phyloP scores from a whole-genome alignment of 2,888 invertebrate genomes.

The Uropetala carovei region DNA sequence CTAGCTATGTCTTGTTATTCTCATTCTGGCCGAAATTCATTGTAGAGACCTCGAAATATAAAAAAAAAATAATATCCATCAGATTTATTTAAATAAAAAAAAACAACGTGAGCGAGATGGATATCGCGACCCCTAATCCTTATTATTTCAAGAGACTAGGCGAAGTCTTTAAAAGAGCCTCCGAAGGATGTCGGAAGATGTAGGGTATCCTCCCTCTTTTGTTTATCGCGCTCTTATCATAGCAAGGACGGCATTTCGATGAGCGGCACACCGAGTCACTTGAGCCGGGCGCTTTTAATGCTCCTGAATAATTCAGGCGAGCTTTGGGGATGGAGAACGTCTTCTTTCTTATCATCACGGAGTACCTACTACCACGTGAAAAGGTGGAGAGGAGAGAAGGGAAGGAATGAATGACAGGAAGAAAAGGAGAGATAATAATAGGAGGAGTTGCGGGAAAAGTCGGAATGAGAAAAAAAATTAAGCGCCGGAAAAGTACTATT shows the following conservation, averaged over 20 bases:
- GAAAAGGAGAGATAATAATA: background rate
- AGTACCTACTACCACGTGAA: background rate
- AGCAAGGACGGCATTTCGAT: background rate
- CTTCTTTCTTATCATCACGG: constrained; percentile 9
- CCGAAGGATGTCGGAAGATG: background rate
- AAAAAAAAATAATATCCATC: too few relatives aligned
- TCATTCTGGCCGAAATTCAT: too few relatives aligned
- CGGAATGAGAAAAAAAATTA: background rate
- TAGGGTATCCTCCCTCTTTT: background rate
- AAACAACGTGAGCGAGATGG: background rate
- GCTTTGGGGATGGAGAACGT: background rate
- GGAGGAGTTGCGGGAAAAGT: too few relatives aligned
- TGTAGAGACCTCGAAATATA: too few relatives aligned
- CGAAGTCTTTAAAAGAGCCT: background rate
- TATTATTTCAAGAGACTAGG: background rate
- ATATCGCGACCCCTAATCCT: background rate
- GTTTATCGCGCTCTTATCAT: background rate
- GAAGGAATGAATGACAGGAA: background rate
- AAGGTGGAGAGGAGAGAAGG: background rate
- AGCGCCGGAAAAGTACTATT: background rate
- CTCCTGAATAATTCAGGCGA: constrained; percentile 14
- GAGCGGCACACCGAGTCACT: background rate
- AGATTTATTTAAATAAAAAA: background rate
- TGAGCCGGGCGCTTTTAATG: constrained; percentile 18
- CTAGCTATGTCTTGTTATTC: too few relatives aligned